A percentile compares a stretch with the other conserved stretches of the same genome.
phyloP scores from a whole-genome alignment of 2,113 vertebrate genomes.

The Ailuropoda melanoleuca region DNA sequence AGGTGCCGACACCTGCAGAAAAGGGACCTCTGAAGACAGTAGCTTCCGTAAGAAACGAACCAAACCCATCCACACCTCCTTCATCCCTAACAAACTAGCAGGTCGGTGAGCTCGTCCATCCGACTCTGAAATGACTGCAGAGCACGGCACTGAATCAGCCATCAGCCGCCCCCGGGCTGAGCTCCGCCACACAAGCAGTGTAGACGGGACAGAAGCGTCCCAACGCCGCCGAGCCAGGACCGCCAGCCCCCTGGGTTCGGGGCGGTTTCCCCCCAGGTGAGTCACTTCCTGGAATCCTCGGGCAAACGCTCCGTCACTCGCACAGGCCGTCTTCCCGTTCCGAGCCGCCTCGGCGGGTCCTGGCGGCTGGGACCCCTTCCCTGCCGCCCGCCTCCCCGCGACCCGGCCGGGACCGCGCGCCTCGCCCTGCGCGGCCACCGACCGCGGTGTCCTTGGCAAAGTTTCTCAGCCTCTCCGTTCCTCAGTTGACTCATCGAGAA shows the following conservation, averaged over 20 bases:
- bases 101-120: background rate
- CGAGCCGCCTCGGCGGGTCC: background rate
- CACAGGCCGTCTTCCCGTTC: background rate
- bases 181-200: background rate
- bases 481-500: background rate
- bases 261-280: background rate
- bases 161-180: background rate
- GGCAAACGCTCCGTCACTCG: background rate
- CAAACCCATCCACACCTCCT: background rate
- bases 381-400: background rate
- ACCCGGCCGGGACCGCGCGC: background rate
- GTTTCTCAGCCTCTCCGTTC: conserved; percentile 9
- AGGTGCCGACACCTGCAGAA: background rate
- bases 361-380: background rate
- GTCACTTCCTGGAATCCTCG: background rate
- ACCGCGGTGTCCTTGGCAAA: conserved; percentile 2
- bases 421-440: background rate
- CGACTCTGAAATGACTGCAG: accelerated
- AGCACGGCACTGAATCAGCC: background rate
- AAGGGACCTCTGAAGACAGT: background rate
- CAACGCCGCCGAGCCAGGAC: background rate
- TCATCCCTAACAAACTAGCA: background rate
- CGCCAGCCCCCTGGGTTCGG: background rate
- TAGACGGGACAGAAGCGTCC: background rate
- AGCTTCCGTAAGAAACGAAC: background rate